Evolutionary conservation across 2,888 invertebrate species (phyloP), one percentile per base, ranked within the genome.

Genomic region (Lochmaea crataegi): DNA sequence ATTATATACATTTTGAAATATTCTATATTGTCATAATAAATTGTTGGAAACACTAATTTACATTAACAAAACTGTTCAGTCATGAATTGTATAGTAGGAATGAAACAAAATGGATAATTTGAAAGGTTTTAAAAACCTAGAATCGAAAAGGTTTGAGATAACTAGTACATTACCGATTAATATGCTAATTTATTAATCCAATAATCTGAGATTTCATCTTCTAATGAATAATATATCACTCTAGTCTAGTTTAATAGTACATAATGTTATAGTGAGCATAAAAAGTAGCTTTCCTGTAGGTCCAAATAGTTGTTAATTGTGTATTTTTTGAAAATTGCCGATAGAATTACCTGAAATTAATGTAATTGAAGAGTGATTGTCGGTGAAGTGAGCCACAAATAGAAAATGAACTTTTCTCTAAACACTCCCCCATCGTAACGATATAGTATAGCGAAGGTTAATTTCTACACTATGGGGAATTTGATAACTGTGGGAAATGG

Each of bases 251-350:
- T 38, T 38, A 38, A 38, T 1, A 18, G 22, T 18, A 57, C 32
- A 41, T 41, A 42, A 42, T 68, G 1, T 61, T 48, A 60, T 14
- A 61, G 16, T 48, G 26, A 68, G 2, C 16, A 45, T 61, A n/a
- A 61, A 61, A 61, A 71, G 53, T 71, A 32, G 32, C 38, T 26
- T 11, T 60, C 73, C 80, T 64, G 70, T 75, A 75, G 76, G 73
- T 81, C 83, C 83, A 83, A 79, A 84, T 85, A 86, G 86, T 87
- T 86, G 86, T 87, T 87, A 86, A 85, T 84, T 83, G 84, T 84
- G 85, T 86, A 86, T 85, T 86, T 85, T 85, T 84, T 72, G 64
- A 83, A 82, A 83, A 85, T 84, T 83, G 57, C 84, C 80, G 82
- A 85, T 81, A 79, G 82, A 83, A 84, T 84, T 85, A 86, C 85